Conservation (phyloP, 2,888 invertebrate species). For the Mechanitis mazaeus region DNA sequence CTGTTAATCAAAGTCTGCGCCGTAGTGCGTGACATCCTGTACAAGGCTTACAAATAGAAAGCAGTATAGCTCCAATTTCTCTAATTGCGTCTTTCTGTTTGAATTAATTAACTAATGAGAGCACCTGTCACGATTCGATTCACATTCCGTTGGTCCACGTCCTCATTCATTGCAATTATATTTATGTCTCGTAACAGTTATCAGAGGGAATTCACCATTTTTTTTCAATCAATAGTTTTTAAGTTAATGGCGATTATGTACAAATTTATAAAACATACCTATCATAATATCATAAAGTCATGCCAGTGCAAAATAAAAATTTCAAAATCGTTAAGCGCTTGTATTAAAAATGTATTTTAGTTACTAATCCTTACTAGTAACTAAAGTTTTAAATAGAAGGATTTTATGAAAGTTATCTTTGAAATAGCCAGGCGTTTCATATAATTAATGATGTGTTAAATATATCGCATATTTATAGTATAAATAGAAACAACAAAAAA, state of each 20-base stretch:
- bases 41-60: constrained; percentile 63
- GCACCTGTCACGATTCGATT: constrained; percentile 63
- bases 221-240: too few species aligned
- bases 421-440: constrained; percentile 36
- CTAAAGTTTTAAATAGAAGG: too few species aligned
- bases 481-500: too few species aligned
- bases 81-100: constrained; percentile 71
- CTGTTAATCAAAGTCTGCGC: constrained; percentile 25
- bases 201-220: constrained; percentile 24
- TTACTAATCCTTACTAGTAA: too few species aligned
- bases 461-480: neutral
- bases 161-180: constrained; percentile 65
- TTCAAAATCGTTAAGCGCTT: constrained; percentile 15
- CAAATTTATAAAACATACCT: neutral
- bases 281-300: neutral
- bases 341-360: neutral
- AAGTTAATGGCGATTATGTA: neutral
- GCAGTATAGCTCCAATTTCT: constrained; percentile 68
- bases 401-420: constrained; percentile 24
- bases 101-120: constrained; percentile 74
- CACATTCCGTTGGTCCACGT: constrained; percentile 62
- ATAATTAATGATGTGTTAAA: constrained; percentile 2
- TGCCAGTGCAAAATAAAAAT: neutral
- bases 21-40: constrained; percentile 60
- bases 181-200: constrained; percentile 58